phyloP scores from a whole-genome alignment of 1,140 invertebrate species.

The Pogonomyrmex barbatus region DNA sequence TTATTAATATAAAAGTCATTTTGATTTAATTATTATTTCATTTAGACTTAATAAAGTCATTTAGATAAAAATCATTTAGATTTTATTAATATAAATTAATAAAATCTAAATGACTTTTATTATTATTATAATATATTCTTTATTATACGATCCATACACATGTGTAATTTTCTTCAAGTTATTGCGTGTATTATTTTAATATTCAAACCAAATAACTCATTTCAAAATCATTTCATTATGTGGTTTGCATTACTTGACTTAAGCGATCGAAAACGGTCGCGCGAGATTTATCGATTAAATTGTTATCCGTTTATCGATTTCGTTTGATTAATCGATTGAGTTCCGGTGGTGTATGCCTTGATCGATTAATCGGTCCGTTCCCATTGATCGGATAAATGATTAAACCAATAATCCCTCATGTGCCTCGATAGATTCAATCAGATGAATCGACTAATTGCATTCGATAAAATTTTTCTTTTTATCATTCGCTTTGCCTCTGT shows the following conservation, averaged over 20 bases:
- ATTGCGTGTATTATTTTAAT: not conserved
- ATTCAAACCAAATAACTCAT: not conserved
- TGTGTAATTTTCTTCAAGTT: not conserved
- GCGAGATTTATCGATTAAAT: slow-evolving; percentile 50
- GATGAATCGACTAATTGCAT: slow-evolving; percentile 25
- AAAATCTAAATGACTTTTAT: not conserved
- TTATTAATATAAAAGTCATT: not conserved
- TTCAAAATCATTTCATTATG: slow-evolving; percentile 32
- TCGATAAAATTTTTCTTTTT: slow-evolving; percentile 10
- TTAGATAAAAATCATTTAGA: no score
- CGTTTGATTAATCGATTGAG: slow-evolving; percentile 34
- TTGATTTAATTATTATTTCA: no score
- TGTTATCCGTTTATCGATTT: slow-evolving; percentile 52
- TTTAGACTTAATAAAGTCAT: no score
- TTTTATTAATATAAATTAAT: not conserved
- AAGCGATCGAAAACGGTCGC: not conserved
- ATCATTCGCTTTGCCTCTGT: not conserved
- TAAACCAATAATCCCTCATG: slow-evolving; percentile 36
- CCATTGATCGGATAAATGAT: slow-evolving; percentile 45
- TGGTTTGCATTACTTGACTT: not conserved
- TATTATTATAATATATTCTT: not conserved
- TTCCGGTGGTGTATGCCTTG: slow-evolving; percentile 21
- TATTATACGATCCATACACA: not conserved
- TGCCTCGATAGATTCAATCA: slow-evolving; percentile 33
- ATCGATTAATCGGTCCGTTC: slow-evolving; percentile 35